Base-by-base conservation (phyloP, 1,140 invertebrate genomes). In the Protaetia brevitarsis region DNA sequence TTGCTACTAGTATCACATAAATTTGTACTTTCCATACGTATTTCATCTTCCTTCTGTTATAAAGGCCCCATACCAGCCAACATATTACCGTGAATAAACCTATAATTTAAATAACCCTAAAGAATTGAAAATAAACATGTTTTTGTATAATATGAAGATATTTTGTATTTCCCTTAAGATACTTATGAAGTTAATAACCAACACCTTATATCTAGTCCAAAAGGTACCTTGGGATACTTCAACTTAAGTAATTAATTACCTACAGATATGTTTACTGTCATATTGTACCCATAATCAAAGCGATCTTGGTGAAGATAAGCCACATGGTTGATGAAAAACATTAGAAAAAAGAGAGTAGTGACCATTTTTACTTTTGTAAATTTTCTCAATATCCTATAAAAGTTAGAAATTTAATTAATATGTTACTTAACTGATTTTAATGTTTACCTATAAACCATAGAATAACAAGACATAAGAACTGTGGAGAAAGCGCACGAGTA, bases 211-310 rank as follows among this genome's bases (percentile, higher is more conserved):
- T n/a, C n/a, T n/a, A n/a, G n/a, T n/a, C n/a, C n/a, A n/a, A n/a
- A n/a, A n/a, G n/a, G n/a, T n/a, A n/a, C n/a, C n/a, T n/a, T n/a
- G n/a, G n/a, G n/a, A n/a, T n/a, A n/a, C n/a, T n/a, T n/a, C n/a
- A n/a, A n/a, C n/a, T n/a, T n/a, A n/a, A n/a, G n/a, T n/a, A n/a
- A n/a, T n/a, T n/a, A n/a, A n/a, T 45, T 84, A 95, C 94, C 95
- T 67, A 93, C 85, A 37, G 85, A 70, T 66, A 97, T 82, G 76
- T 96, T 97, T 3, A 93, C 86, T 69, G 85, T 86, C 92, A 98
- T 97, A 78, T 99, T 98, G 74, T 96, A 97, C 0, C 88, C 87
- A 79, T 98, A 99, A 81, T 98, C 94, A 76, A 98, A 94, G 68
- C 83, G 81, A 27, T 90, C 87, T 56, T 86, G 86, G 73, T 87